A percentile compares a stretch with the other conserved stretches of the same genome.
Evolutionary conservation across 2,797 vertebrate genomes (phyloP).

Genomic region (Geotria australis): DNA sequence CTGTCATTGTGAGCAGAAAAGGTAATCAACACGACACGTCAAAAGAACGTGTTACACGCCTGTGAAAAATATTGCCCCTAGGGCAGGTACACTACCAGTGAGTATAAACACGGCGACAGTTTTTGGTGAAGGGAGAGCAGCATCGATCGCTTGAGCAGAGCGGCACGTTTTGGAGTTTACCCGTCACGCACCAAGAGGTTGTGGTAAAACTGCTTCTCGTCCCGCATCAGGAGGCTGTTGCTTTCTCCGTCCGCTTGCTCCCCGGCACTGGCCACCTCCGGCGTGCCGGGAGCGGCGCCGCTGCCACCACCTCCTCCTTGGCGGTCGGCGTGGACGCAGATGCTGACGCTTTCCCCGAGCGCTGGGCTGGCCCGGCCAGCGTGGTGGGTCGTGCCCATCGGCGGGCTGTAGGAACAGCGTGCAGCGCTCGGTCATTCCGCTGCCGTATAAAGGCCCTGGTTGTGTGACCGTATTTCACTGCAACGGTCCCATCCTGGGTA

Average conservation of each 20-base stretch:
- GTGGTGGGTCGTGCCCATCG: not conserved
- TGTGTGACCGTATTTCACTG: too few relatives aligned
- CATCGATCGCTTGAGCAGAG: not conserved
- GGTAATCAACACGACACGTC: too few relatives aligned
- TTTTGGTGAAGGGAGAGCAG: too few relatives aligned
- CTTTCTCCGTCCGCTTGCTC: not conserved
- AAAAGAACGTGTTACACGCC: too few relatives aligned
- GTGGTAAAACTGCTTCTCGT: constrained; percentile 32
- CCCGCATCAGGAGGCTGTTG: constrained; percentile 3
- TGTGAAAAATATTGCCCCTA: too few relatives aligned
- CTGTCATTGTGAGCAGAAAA: too few relatives aligned
- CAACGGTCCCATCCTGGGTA: too few relatives aligned
- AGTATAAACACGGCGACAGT: too few relatives aligned
- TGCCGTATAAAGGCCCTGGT: too few relatives aligned
- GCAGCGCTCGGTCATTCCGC: too few relatives aligned
- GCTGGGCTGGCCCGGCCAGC: constrained; percentile 12
- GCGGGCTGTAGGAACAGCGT: too few relatives aligned
- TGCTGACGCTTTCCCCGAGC: constrained; percentile 15
- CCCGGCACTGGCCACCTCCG: constrained; percentile 2
- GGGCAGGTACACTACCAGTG: too few relatives aligned
- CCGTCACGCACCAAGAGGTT: constrained; percentile 32
- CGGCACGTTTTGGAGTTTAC: not conserved
- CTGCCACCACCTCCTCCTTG: constrained; percentile 9
- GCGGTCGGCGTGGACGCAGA: constrained; percentile 11
- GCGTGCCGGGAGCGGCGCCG: constrained; percentile 2